Evolutionary conservation across 1,140 invertebrate genomes (phyloP).

Genomic region (Drosophila funebris): DNA sequence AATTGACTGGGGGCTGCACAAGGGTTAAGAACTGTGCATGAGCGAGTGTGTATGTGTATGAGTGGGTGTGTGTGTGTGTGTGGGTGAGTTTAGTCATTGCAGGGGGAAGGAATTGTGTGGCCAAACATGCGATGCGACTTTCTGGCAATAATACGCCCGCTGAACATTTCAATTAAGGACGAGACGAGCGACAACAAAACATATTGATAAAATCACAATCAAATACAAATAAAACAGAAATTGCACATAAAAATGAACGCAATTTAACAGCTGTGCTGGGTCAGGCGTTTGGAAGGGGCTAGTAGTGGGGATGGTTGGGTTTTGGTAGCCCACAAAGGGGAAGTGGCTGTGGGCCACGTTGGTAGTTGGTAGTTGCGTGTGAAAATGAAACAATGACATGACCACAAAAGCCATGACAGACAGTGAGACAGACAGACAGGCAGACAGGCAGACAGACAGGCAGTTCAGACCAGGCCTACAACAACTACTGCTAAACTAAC

Average conservation of each 20-base stretch:
- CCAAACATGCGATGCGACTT: slow-evolving; percentile 36
- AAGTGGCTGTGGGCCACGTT: slow-evolving; percentile 2
- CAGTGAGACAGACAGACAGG: slow-evolving; percentile 7
- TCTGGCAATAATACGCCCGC: slow-evolving; percentile 28
- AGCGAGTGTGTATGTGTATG: not conserved
- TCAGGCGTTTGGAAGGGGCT: not conserved
- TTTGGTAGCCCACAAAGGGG: slow-evolving; percentile 16
- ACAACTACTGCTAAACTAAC: slow-evolving; percentile 35
- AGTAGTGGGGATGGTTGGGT: not conserved
- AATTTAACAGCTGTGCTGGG: slow-evolving; percentile 62
- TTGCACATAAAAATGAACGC: slow-evolving; percentile 78
- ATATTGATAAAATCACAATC: slow-evolving; percentile 79
- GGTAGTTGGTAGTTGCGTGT: slow-evolving; percentile 61
- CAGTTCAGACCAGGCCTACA: slow-evolving; percentile 5
- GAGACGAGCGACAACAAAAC: slow-evolving; percentile 35
- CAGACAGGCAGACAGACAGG: not conserved
- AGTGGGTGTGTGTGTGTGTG: not conserved
- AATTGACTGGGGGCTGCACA: slow-evolving; percentile 59
- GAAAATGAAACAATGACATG: slow-evolving; percentile 79
- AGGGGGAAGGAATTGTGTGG: slow-evolving; percentile 59
- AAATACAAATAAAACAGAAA: slow-evolving; percentile 80
- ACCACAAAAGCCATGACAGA: slow-evolving; percentile 60
- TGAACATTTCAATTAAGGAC: slow-evolving; percentile 76
- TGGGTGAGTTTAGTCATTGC: not conserved
- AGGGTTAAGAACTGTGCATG: slow-evolving; percentile 32